Evolutionary conservation across 92 coral and sea anemone genomes (phyloP), one percentile per base, ranked within the genome.

Genomic region (Hydrozoanthus gracilis): DNA sequence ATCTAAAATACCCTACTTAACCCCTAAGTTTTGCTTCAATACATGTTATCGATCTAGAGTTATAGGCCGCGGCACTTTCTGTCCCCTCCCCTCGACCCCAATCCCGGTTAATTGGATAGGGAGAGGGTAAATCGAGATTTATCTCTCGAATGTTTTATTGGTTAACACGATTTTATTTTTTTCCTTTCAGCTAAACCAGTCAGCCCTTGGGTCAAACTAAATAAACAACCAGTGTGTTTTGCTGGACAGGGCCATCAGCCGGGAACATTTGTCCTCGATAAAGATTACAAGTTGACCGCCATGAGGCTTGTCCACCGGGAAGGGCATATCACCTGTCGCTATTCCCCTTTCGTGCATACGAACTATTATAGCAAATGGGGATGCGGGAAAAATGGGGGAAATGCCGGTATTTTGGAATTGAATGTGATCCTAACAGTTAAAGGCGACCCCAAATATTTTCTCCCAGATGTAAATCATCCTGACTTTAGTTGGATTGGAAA

Each of bases 231-330:
- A 5, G 72, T 67, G 12, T 67, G 72, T 20, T 67, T 67, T 20
- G 72, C 44, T 10, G 72, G 44, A 17, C 44, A 14, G 7, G 46
- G 46, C 3, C 18, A 7, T 10, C 9, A 67, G 9, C 72, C 72
- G 3, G 72, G 72, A 17, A 20, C 12, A 18, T 67, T 67, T 67
- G 3, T 67, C 17, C 4, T 18, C 45, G 4, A 20, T 2, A 14
- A 67, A 67, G 15, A 20, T 20, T 67, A 67, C 46, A 7, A 6
- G 7, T 18, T 67, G 5, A 15, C 72, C 7, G 44, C 72, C 9
- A 12, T 71, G 4, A 71, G 46, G 15, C 76, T 71, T 71, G 76
- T 71, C 76, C 76, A 71, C 76, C 17, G 15, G 39, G 44, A 48
- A 12, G 76, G 76, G 20, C 44, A 71, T 39, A 6, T 71, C 16